phyloP scores from a whole-genome alignment of 2,113 vertebrate species.

The Cyanistes caeruleus region DNA sequence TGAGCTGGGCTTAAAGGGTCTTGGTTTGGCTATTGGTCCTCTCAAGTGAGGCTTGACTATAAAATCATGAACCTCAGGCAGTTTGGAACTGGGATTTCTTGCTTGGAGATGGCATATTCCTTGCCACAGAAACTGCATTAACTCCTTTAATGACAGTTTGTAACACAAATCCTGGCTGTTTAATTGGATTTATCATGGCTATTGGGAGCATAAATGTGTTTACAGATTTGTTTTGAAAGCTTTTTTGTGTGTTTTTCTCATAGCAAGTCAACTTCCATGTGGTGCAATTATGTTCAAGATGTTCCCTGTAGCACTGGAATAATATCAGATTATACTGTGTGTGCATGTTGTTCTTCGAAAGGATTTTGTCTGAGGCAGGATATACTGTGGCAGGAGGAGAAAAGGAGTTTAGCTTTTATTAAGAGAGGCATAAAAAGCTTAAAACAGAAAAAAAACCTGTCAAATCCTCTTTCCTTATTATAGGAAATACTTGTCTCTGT shows the following conservation, averaged over 20 bases:
- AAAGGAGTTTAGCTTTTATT: constrained; percentile 22
- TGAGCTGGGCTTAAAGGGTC: not conserved
- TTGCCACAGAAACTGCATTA: not conserved
- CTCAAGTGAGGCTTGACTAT: not conserved
- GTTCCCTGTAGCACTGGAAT: constrained; percentile 33
- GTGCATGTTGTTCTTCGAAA: not conserved
- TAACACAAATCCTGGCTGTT: constrained; percentile 27
- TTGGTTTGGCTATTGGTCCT: not conserved
- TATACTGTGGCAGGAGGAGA: not conserved
- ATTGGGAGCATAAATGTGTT: constrained; percentile 54
- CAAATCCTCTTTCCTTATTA: not conserved
- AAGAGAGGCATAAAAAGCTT: not conserved
- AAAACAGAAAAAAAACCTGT: not conserved
- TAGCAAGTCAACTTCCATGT: constrained; percentile 59
- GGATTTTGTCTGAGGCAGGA: not conserved
- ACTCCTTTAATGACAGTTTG: constrained; percentile 37
- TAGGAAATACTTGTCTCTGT: not conserved
- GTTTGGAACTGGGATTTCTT: not conserved
- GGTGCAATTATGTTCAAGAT: constrained; percentile 51
- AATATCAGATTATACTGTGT: constrained; percentile 3
- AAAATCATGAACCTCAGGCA: not conserved
- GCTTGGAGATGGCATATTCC: not conserved
- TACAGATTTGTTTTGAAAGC: constrained; percentile 68
- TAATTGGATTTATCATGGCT: constrained; percentile 57
- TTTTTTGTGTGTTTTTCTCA: constrained; percentile 52